A percentile compares a stretch with the other conserved stretches of the same genome.
phyloP scores from a whole-genome alignment of 2,888 invertebrate genomes.

The Malthinus seriepunctatus region DNA sequence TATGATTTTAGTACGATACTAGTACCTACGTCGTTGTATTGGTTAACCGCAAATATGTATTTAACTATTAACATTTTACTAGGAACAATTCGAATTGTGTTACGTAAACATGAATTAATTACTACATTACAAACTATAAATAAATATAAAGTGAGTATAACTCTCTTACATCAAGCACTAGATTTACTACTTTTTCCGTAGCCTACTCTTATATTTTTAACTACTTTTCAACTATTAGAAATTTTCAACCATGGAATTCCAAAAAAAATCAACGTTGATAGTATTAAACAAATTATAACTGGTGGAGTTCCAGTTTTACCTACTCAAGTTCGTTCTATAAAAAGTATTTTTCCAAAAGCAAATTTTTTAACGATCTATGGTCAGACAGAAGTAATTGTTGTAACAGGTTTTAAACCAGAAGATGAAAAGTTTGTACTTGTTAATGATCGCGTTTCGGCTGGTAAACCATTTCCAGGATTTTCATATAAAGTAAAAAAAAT shows the following conservation, averaged over 20 bases:
- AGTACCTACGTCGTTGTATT: constrained; percentile 38
- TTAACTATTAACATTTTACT: constrained; percentile 30
- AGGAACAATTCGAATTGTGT: constrained; percentile 42
- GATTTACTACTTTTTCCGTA: not conserved
- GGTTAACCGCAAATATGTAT: constrained; percentile 42
- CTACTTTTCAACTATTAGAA: not conserved
- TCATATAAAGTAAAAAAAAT: not conserved
- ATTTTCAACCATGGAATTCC: not conserved
- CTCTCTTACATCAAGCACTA: not conserved
- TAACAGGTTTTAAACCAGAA: not conserved
- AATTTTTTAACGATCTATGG: not conserved
- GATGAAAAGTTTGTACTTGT: not conserved
- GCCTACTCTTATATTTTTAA: not conserved
- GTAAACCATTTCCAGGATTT: not conserved
- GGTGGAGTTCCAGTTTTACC: not conserved
- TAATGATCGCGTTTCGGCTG: not conserved
- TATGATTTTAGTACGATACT: not conserved
- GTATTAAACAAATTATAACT: not conserved
- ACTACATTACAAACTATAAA: constrained; percentile 41
- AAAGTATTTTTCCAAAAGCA: not conserved
- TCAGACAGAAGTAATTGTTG: not conserved
- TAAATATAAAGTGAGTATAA: constrained; percentile 39
- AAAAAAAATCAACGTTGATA: not conserved
- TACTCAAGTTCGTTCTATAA: not conserved
- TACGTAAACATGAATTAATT: constrained; percentile 34